Evolutionary conservation across 2,888 invertebrate species (phyloP), one percentile per base, ranked within the genome.

Genomic region (Schizaphis graminum): DNA sequence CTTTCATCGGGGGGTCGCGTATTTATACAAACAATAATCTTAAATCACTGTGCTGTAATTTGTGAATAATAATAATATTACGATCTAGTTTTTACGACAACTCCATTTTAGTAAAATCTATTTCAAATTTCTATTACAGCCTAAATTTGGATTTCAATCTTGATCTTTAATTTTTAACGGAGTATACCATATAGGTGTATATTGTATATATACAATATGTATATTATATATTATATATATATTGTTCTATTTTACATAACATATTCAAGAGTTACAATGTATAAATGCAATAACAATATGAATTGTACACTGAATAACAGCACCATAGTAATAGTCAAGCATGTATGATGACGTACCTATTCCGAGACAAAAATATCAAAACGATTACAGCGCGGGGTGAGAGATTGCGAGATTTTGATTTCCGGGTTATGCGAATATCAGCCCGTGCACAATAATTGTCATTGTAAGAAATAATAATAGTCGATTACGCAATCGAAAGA

Each of bases 381-480:
- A 84, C 56, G 85, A 44, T 91, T 91, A 28, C 91, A 67, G 28
- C 85, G 56, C 47, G 53, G 84, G 91, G 77, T 53, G 84, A 85
- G 26, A 91, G 67, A 53, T 53, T 26, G 77, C 77, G n/a, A 26
- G 84, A 85, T 41, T 91, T 56, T 16, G 26, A 28, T 56, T 91
- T 91, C 56, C 85, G 53, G 91, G 84, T 91, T 57, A 57, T 89
- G 57, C 44, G 41, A 89, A 44, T 89, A 21, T 49, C n/a, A 88
- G 10, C 53, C 21, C n/a, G 35, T 53, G 21, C 28, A n/a, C 49
- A 21, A 53, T 53, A 21, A 53, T 28, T 49, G 16, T 87, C n/a
- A 87, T 21, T n/a, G 28, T 35, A 53, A 35, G 35, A 88, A 53
- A 88, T 87, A 87, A 49, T 35, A 28, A 49, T 24, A 88, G n/a